Base-by-base conservation (phyloP, 2,888 invertebrate species). In the Cephus runcator region DNA sequence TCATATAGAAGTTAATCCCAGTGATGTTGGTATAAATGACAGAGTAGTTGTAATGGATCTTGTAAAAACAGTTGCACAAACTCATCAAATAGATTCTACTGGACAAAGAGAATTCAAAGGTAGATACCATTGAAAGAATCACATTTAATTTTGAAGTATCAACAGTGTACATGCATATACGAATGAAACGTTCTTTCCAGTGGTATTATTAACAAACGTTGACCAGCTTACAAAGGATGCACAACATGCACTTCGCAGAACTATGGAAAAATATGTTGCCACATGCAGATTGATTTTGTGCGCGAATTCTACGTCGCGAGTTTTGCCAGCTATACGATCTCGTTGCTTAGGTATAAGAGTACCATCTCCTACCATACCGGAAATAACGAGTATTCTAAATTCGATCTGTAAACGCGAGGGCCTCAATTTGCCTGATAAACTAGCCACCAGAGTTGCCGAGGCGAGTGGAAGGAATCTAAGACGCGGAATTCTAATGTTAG, bases 191-290 rank as follows among this genome's bases (percentile, higher is more conserved):
- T 23, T 56, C 56, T 56, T 56, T 90, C n/a, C 87, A 95, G 98
- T 99, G 71, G 96, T 99, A 30, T 94, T 99, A 12, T 92, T 99
- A 79, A 97, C 97, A 77, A 99, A 99, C 91, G 99, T 98, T 0
- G 99, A 99, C 90, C 95, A 96, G 81, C 93, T 99, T 69, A 97
- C 98, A 0, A 98, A 97, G 92, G 99, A 99, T 92, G 99, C 99
- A 0, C 99, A 99, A 90, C 99, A 99, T 92, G 99, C 99, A 0
- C 92, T 99, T 75, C 95, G 99, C 84, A 94, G 99, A 73, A 99
- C 99, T 0, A 99, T 99, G 99, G 99, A 99, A 92, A 99, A 99
- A 91, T 99, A 99, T 92, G 96, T 98, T 78, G 93, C 96, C 30
- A 98, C 98, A 3, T 99, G 99, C 90, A 95, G 99, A 30, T 93